phyloP scores from a whole-genome alignment of 2,888 invertebrate species.

The Agrotis puta region DNA sequence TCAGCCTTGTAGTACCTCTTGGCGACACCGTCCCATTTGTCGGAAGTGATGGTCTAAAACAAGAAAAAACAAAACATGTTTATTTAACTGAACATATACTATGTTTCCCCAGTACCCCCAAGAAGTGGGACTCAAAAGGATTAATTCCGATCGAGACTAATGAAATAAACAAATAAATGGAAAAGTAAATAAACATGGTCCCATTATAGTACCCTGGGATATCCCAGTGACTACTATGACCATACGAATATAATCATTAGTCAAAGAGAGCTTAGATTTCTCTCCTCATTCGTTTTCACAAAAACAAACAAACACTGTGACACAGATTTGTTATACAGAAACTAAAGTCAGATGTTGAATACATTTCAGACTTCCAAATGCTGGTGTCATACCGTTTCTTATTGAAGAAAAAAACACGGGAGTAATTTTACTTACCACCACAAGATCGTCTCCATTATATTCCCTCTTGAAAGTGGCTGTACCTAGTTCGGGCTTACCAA shows the following conservation, averaged over 20 bases:
- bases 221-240: not conserved
- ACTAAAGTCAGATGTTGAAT: not conserved
- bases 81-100: too few relatives aligned
- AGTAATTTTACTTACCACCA: conserved; percentile 70
- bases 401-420: not conserved
- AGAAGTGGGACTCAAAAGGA: not conserved
- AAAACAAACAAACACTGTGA: not conserved
- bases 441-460: conserved; percentile 73
- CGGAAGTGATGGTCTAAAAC: conserved; percentile 69
- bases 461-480: conserved; percentile 72
- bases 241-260: too few relatives aligned
- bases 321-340: not conserved
- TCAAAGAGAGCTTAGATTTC: not conserved
- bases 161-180: too few relatives aligned
- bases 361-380: not conserved
- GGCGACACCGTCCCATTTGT: conserved; percentile 69
- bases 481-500: conserved; percentile 56
- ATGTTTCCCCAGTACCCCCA: not conserved
- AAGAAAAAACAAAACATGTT: conserved; percentile 6
- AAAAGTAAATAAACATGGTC: not conserved
- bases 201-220: not conserved
- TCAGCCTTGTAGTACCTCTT: conserved; percentile 68
- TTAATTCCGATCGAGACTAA: not conserved
- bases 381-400: not conserved
- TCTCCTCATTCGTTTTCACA: not conserved